phyloP scores from a whole-genome alignment of 2,797 vertebrate genomes.

The Carapus acus region DNA sequence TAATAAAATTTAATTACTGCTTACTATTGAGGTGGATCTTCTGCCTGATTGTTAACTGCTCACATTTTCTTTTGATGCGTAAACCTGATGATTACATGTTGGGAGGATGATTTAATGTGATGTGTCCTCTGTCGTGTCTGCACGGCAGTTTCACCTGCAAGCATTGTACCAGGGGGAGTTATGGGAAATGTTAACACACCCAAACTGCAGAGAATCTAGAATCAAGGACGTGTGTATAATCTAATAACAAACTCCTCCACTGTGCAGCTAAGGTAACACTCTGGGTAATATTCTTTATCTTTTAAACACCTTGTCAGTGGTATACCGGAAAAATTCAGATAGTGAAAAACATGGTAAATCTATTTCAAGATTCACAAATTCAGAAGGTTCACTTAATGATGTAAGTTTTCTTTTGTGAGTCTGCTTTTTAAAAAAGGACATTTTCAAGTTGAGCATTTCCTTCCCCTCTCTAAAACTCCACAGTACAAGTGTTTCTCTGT shows the following conservation, averaged over 20 bases:
- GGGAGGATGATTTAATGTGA: conserved; percentile 41
- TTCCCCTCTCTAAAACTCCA: too few relatives aligned
- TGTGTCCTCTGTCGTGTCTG: conserved; percentile 25
- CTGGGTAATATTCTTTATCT: too few relatives aligned
- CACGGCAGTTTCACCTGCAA: conserved; percentile 25
- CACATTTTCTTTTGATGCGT: conserved; percentile 46
- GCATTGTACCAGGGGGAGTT: conserved; percentile 34
- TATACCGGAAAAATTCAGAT: too few relatives aligned
- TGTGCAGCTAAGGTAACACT: too few relatives aligned
- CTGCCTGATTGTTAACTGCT: conserved; percentile 52
- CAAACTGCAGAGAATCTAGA: conserved; percentile 3
- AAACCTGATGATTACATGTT: conserved; percentile 49
- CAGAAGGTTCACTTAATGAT: too few relatives aligned
- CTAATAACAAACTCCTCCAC: conserved; percentile 8
- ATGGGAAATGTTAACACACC: conserved; percentile 32
- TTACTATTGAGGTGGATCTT: conserved; percentile 31
- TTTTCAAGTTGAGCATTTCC: too few relatives aligned
- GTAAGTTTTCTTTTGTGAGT: too few relatives aligned
- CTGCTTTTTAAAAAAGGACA: too few relatives aligned
- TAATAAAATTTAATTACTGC: conserved; percentile 30
- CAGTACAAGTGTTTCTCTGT: too few relatives aligned
- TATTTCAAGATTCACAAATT: too few relatives aligned
- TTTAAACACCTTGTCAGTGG: too few relatives aligned
- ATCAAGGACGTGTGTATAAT: conserved; percentile 14
- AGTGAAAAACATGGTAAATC: too few relatives aligned